Evolutionary conservation across 1,140 invertebrate species (phyloP).

Genomic region (Sminthurides bifidus): DNA sequence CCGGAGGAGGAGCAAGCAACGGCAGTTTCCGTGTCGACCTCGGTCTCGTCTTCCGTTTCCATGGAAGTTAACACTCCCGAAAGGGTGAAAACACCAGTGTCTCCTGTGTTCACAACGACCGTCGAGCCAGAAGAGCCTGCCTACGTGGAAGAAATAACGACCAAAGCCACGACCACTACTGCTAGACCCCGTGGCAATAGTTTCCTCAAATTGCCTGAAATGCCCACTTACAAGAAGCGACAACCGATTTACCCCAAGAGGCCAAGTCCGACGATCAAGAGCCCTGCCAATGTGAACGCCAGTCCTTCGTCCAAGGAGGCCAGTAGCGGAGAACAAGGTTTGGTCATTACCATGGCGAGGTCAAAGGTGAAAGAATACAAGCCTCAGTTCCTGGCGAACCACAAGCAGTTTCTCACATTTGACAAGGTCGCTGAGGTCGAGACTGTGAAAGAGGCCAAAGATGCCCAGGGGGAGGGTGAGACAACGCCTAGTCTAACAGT

Average conservation of each 20-base stretch:
- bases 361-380: slow-evolving; percentile 32
- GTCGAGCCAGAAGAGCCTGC: background rate
- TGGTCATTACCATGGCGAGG: slow-evolving; percentile 24
- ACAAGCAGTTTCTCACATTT: slow-evolving; percentile 24
- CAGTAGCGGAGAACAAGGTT: slow-evolving; percentile 11
- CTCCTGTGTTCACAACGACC: background rate
- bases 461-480: background rate
- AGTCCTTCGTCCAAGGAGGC: background rate
- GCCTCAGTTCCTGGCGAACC: slow-evolving; percentile 28
- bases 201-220: slow-evolving; percentile 16
- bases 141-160: background rate
- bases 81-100: background rate
- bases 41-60: slow-evolving; percentile 14
- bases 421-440: slow-evolving; percentile 26
- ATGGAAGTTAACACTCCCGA: too few species aligned
- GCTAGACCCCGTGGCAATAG: background rate
- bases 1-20: background rate
- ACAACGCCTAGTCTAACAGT: background rate
- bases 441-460: background rate
- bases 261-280: background rate
- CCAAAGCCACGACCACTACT: slow-evolving; percentile 5
- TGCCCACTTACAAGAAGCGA: slow-evolving; percentile 24
- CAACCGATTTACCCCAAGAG: slow-evolving; percentile 20
- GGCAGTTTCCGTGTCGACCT: slow-evolving; percentile 8
- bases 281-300: background rate